Evolutionary conservation across 1,140 invertebrate species (phyloP).

Genomic region (Sarcophaga bullata): DNA sequence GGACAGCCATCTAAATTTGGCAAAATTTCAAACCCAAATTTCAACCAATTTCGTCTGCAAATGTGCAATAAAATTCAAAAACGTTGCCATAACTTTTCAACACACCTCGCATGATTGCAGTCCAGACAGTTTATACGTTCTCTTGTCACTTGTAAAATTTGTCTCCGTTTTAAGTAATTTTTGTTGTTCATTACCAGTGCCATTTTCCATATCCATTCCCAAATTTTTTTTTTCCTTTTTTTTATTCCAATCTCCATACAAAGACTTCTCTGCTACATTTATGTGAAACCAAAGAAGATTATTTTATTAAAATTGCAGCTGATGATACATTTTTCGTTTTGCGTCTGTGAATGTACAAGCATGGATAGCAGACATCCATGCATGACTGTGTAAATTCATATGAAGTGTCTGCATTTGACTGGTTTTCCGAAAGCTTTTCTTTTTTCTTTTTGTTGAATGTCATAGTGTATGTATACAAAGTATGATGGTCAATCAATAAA

Average conservation of each 20-base stretch:
- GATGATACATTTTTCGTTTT: slow-evolving; percentile 8
- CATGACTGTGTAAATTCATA: background rate
- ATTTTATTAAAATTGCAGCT: slow-evolving; percentile 38
- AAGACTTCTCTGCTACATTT: background rate
- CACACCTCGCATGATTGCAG: no score
- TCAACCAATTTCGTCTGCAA: no score
- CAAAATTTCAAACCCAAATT: no score
- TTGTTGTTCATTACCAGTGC: background rate
- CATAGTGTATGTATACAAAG: slow-evolving; percentile 1
- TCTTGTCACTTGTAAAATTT: no score
- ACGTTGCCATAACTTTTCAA: no score
- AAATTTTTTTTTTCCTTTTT: background rate
- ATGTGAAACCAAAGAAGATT: slow-evolving; percentile 32
- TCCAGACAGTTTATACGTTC: no score
- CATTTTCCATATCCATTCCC: no score
- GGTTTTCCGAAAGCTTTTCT: background rate
- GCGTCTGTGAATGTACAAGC: background rate
- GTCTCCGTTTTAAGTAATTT: background rate
- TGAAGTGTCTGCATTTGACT: slow-evolving; percentile 9
- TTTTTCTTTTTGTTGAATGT: background rate
- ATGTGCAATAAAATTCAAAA: no score
- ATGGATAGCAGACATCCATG: no score
- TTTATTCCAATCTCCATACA: background rate
- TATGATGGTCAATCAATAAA: slow-evolving; percentile 29
- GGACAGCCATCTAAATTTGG: no score